Evolutionary conservation across 2,113 vertebrate genomes (phyloP).

Genomic region (Pangasianodon gigas): DNA sequence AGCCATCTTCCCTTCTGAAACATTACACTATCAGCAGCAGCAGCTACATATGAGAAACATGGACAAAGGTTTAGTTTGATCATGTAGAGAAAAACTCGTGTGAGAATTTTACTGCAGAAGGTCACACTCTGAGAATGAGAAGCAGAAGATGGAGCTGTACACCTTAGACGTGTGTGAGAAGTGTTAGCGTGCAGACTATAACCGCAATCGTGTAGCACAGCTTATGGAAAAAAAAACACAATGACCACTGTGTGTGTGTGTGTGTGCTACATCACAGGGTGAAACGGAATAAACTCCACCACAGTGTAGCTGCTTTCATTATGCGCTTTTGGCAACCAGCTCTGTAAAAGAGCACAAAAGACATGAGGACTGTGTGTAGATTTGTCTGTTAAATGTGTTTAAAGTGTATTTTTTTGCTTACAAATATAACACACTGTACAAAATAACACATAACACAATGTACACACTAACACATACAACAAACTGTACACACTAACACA

Average conservation of each 20-base stretch:
- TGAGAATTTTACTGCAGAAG: background rate
- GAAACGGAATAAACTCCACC: background rate
- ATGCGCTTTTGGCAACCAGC: slow-evolving; percentile 9
- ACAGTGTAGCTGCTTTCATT: background rate
- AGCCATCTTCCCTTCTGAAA: too few relatives aligned
- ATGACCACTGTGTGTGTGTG: background rate
- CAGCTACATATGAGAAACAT: too few relatives aligned
- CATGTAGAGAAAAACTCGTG: too few relatives aligned
- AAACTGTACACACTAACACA: too few relatives aligned
- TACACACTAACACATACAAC: too few relatives aligned
- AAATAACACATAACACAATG: too few relatives aligned
- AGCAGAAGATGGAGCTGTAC: background rate
- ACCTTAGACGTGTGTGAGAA: background rate
- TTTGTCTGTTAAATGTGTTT: background rate
- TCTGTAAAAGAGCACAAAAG: background rate
- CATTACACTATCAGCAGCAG: too few relatives aligned
- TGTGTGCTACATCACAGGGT: background rate
- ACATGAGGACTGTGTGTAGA: background rate
- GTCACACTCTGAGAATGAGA: background rate
- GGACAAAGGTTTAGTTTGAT: too few relatives aligned
- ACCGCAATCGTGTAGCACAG: background rate
- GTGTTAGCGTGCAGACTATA: background rate
- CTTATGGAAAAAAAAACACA: background rate
- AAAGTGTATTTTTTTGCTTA: too few relatives aligned
- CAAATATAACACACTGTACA: too few relatives aligned